phyloP scores from a whole-genome alignment of 1,140 invertebrate genomes.

The Mizuhopecten yessoensis region DNA sequence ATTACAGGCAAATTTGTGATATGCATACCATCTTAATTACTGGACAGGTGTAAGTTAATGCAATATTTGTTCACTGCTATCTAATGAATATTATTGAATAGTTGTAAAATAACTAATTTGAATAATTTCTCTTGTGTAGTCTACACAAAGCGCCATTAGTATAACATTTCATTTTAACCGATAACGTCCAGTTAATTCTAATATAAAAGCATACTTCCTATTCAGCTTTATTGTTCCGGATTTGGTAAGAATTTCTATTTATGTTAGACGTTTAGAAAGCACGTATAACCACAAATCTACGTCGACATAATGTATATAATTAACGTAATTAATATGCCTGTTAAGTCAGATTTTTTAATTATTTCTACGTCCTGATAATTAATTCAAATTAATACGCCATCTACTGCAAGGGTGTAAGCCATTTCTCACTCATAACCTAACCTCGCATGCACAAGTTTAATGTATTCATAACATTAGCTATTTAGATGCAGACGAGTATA shows the following conservation, averaged over 20 bases:
- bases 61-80: too few species aligned
- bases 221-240: neutral
- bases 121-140: too few species aligned
- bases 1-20: too few species aligned
- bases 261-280: neutral
- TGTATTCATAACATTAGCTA: neutral
- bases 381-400: slow-evolving; percentile 15
- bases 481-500: neutral
- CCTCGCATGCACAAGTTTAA: neutral
- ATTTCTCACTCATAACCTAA: neutral
- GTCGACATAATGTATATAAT: neutral
- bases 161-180: too few species aligned
- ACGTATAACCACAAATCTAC: neutral
- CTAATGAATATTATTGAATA: too few species aligned
- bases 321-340: slow-evolving; percentile 5
- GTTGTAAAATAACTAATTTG: too few species aligned
- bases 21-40: too few species aligned
- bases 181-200: neutral
- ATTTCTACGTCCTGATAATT: neutral
- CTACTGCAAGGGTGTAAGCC: neutral
- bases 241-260: neutral
- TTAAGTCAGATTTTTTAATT: neutral
- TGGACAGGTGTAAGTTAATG: too few species aligned
- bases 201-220: neutral
- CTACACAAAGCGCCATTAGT: too few species aligned